These are phyloP conservation scores for Microctenopoma lineatum DNA, from an alignment of 2,797 vertebrate species.

Conservation along the genomic window DNA sequence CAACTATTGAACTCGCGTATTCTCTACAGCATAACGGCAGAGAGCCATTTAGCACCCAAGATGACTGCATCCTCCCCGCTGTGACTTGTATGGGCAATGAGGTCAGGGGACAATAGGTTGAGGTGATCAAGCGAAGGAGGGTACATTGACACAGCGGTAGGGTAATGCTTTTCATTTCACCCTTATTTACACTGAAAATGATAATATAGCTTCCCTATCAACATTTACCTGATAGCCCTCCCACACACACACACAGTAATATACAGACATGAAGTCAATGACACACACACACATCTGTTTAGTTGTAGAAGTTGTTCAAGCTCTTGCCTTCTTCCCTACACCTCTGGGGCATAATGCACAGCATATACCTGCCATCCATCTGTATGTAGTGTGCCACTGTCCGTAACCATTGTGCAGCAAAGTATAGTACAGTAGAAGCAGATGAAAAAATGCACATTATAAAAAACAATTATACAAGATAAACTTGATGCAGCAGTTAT, in stretches of 20 bases:
- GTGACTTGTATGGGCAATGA: conserved; percentile 36
- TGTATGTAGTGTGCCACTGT: no score
- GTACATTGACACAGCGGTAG: conserved; percentile 52
- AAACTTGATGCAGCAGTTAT: no score
- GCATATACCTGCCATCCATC: no score
- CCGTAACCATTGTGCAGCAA: no score
- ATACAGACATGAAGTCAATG: not conserved
- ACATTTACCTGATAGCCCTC: conserved; percentile 18
- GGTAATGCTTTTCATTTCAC: conserved; percentile 70
- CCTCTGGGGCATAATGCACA: conserved; percentile 11
- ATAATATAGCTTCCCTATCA: conserved; percentile 41
- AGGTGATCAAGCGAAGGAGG: conserved; percentile 43
- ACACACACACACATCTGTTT: conserved; percentile 36
- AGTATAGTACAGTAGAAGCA: no score
- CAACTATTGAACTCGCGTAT: conserved; percentile 42
- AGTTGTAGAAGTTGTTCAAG: conserved; percentile 26
- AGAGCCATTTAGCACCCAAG: conserved; percentile 36
- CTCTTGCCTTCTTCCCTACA: conserved; percentile 5
- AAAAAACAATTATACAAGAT: no score
- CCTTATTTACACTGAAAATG: conserved; percentile 66
- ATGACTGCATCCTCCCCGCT: conserved; percentile 43
- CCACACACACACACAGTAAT: conserved; percentile 4
- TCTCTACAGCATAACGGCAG: conserved; percentile 23
- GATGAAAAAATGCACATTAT: no score
- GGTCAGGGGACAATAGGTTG: conserved; percentile 47